Percentiles rank a stretch among this genome's conserved stretches.
phyloP scores from a whole-genome alignment of 2,113 vertebrate species.

The Tachuris rubrigastra region DNA sequence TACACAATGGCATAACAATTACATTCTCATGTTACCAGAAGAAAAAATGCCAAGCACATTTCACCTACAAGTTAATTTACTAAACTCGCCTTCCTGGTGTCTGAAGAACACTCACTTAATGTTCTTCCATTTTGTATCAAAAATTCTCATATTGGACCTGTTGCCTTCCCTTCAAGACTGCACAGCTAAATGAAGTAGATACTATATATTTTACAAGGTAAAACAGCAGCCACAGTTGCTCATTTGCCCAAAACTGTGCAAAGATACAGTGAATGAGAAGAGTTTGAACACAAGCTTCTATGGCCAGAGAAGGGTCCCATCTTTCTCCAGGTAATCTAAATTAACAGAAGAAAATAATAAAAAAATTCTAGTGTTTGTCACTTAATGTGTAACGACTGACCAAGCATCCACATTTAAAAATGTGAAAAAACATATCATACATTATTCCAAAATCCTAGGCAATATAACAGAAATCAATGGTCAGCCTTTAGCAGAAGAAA shows the following conservation, averaged over 20 bases:
- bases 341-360: not conserved
- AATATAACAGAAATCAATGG: not conserved
- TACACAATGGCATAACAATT: conserved; percentile 33
- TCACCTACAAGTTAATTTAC: not conserved
- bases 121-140: not conserved
- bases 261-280: not conserved
- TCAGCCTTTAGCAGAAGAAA: not conserved
- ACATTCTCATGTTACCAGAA: conserved; percentile 41
- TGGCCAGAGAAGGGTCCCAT: not conserved
- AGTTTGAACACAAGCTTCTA: not conserved
- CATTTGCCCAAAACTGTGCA: not conserved
- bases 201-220: not conserved
- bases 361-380: not conserved
- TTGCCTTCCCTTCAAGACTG: not conserved
- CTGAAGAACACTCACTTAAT: not conserved
- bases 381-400: not conserved
- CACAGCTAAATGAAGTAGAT: not conserved
- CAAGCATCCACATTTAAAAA: not conserved
- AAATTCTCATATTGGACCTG: not conserved
- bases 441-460: not conserved
- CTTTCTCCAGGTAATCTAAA: not conserved
- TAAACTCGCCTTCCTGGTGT: not conserved
- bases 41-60: not conserved
- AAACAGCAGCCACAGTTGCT: not conserved
- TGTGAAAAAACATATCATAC: not conserved